Conservation (phyloP, 2,797 vertebrate genomes). For the Intellagama lesueurii region DNA sequence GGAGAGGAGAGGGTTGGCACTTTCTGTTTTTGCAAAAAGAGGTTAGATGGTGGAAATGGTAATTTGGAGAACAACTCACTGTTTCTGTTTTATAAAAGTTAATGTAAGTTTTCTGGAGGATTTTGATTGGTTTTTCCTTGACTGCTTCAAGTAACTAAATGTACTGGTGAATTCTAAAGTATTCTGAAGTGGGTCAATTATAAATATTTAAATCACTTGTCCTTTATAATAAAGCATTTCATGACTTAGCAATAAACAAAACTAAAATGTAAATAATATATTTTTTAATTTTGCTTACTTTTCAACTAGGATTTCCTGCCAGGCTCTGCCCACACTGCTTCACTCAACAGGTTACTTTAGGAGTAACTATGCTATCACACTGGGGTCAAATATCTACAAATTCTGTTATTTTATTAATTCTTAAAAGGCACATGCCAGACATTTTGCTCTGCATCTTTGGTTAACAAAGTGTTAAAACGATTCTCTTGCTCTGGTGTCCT, state of each 20-base stretch:
- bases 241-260: not conserved
- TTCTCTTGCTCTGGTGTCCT: conserved; percentile 34
- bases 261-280: not conserved
- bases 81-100: conserved; percentile 56
- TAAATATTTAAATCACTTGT: not conserved
- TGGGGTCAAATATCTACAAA: conserved; percentile 12
- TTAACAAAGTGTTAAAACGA: conserved; percentile 58
- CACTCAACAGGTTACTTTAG: conserved; percentile 6
- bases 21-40: conserved; percentile 67
- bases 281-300: conserved; percentile 21
- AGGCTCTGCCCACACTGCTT: conserved; percentile 21
- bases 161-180: conserved; percentile 10
- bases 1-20: conserved; percentile 41
- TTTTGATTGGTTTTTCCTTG: conserved; percentile 39
- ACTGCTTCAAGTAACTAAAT: not conserved
- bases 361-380: conserved; percentile 5
- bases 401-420: conserved; percentile 43
- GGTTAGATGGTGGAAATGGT: conserved; percentile 69
- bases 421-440: conserved; percentile 46
- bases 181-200: conserved; percentile 3
- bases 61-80: conserved; percentile 66
- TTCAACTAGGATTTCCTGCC: not conserved
- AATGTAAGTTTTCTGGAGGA: conserved; percentile 42
- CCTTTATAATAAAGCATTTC: not conserved
- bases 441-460: conserved; percentile 42